Percentiles rank a stretch among this genome's conserved stretches.
phyloP scores from a whole-genome alignment of 2,113 vertebrate species.

The Cyphomyrus discorhynchus region DNA sequence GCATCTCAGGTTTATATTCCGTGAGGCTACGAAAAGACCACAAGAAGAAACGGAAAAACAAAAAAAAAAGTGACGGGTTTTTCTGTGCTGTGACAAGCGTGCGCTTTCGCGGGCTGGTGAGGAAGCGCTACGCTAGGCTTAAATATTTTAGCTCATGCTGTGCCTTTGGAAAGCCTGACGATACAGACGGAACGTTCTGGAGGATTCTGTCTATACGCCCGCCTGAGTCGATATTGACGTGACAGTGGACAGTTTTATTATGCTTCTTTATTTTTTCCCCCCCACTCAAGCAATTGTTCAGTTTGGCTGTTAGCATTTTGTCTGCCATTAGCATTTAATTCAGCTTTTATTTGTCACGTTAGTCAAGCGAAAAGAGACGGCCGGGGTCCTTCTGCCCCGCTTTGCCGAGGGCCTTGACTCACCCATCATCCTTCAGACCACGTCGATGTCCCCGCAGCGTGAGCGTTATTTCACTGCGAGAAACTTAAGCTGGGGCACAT shows the following conservation, averaged over 20 bases:
- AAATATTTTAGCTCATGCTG: not conserved
- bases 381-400: not conserved
- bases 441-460: not conserved
- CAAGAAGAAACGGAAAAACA: not conserved
- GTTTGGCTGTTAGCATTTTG: not conserved
- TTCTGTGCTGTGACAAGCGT: not conserved
- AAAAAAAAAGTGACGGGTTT: not conserved
- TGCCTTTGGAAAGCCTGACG: not conserved
- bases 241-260: not conserved
- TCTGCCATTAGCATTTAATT: not conserved
- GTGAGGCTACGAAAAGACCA: not conserved
- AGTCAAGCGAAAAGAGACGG: not conserved
- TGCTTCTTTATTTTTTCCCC: not conserved
- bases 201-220: not conserved
- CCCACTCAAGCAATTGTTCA: not conserved
- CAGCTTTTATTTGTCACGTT: not conserved
- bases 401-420: not conserved
- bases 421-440: not conserved
- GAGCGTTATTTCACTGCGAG: not conserved
- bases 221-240: not conserved
- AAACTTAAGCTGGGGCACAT: not conserved
- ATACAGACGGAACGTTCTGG: not conserved
- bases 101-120: not conserved
- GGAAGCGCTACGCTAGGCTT: not conserved
- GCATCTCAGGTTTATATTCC: not conserved